A percentile compares a stretch with the other conserved stretches of the same genome.
These are phyloP conservation scores for Leptobrachium ailaonicum DNA, from an alignment of 2,113 vertebrate species.

Conservation along the genomic window DNA sequence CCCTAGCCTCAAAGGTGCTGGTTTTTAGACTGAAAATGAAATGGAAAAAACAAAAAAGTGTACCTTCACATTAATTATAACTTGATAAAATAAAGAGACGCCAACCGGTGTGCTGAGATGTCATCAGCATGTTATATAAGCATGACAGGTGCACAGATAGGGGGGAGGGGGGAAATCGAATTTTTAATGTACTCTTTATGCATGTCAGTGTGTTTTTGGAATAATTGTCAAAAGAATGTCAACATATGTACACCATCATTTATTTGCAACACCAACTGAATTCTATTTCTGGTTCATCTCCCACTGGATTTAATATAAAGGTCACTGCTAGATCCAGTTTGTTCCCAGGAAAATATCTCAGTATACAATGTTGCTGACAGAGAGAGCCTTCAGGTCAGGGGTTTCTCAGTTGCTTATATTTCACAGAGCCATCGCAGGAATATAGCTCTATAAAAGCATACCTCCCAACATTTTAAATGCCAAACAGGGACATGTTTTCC, in stretches of 20 bases:
- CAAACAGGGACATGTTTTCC: too few relatives aligned
- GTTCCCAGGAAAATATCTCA: constrained; percentile 42
- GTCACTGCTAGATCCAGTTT: constrained; percentile 18
- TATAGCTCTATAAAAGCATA: too few relatives aligned
- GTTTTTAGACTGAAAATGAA: too few relatives aligned
- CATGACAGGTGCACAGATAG: too few relatives aligned
- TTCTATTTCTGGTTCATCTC: constrained; percentile 36
- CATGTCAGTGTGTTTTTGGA: neutral
- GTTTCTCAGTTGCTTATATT: neutral
- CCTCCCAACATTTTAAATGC: too few relatives aligned
- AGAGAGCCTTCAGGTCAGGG: neutral
- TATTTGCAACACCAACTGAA: constrained; percentile 4
- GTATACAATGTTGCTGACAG: constrained; percentile 1
- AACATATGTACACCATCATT: neutral
- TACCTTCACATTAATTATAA: too few relatives aligned
- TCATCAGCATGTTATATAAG: too few relatives aligned
- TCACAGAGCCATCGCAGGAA: neutral
- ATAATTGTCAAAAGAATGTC: neutral
- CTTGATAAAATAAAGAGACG: too few relatives aligned
- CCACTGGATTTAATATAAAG: constrained; percentile 24
- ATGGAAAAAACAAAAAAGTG: too few relatives aligned
- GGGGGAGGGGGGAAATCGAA: too few relatives aligned
- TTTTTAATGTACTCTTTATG: neutral
- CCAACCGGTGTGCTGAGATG: too few relatives aligned
- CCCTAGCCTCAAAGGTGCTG: too few relatives aligned